Conservation (phyloP, 2,888 invertebrate genomes). For the Drosophila falleni region DNA sequence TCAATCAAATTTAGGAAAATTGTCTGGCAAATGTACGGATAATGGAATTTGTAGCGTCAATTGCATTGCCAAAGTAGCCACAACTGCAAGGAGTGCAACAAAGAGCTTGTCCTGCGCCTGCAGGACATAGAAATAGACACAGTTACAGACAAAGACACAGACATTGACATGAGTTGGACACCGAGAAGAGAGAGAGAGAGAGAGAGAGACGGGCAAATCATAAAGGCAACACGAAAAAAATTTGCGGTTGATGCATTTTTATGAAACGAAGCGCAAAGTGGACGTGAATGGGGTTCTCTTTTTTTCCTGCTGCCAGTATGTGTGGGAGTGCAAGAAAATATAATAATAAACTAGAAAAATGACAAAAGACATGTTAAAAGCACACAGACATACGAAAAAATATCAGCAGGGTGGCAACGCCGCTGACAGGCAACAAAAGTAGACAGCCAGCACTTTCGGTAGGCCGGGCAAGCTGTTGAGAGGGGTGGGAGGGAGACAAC, state of each 20-base stretch:
- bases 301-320: slow-evolving; percentile 15
- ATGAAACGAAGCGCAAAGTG: slow-evolving; percentile 62
- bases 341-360: slow-evolving; percentile 75
- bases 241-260: slow-evolving; percentile 72
- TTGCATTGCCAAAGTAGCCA: slow-evolving; percentile 70
- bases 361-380: slow-evolving; percentile 76
- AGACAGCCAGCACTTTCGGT: slow-evolving; percentile 60
- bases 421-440: slow-evolving; percentile 61
- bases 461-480: slow-evolving; percentile 31
- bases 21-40: slow-evolving; percentile 61
- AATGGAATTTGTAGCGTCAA: slow-evolving; percentile 70
- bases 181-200: background rate
- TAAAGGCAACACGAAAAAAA: slow-evolving; percentile 60
- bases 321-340: slow-evolving; percentile 61
- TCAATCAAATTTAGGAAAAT: slow-evolving; percentile 67
- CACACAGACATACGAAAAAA: slow-evolving; percentile 40
- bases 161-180: background rate
- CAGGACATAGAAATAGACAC: slow-evolving; percentile 44
- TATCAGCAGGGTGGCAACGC: slow-evolving; percentile 36
- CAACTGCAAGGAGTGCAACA: slow-evolving; percentile 56
- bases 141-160: slow-evolving; percentile 5
- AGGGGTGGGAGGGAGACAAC: background rate
- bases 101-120: slow-evolving; percentile 54
- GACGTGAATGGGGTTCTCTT: slow-evolving; percentile 35
- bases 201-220: slow-evolving; percentile 44